These are phyloP conservation scores for Lonchura striata DNA, from an alignment of 2,113 vertebrate species.

Conservation along the genomic window DNA sequence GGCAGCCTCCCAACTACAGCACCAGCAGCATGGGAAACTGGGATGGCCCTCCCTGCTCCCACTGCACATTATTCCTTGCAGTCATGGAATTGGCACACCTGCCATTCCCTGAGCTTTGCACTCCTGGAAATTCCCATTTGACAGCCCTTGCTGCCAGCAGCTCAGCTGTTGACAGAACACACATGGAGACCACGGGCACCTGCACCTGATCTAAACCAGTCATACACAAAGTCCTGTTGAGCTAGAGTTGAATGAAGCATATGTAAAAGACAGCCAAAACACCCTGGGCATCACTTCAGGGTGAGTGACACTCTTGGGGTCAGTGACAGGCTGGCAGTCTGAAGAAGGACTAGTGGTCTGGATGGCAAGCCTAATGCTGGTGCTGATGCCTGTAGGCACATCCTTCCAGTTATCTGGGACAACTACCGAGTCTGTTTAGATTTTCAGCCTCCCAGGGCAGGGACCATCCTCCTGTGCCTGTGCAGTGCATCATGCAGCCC, in stretches of 20 bases:
- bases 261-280: background rate
- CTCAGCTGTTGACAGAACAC: background rate
- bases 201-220: background rate
- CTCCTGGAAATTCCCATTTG: background rate
- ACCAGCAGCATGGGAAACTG: background rate
- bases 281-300: background rate
- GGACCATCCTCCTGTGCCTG: background rate
- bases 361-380: background rate
- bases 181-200: rapidly evolving
- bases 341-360: background rate
- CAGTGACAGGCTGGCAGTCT: background rate
- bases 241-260: background rate
- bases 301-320: background rate
- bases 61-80: background rate
- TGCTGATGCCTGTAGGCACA: background rate
- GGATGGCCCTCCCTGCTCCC: background rate
- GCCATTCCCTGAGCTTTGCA: background rate
- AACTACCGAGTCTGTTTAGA: background rate
- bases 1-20: background rate
- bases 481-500: background rate
- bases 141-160: rapidly evolving
- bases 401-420: background rate
- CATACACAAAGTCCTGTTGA: background rate
- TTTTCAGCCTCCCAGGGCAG: background rate
- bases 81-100: background rate